Evolutionary conservation across 2,888 invertebrate genomes (phyloP).

Genomic region (Atrina japonica): DNA sequence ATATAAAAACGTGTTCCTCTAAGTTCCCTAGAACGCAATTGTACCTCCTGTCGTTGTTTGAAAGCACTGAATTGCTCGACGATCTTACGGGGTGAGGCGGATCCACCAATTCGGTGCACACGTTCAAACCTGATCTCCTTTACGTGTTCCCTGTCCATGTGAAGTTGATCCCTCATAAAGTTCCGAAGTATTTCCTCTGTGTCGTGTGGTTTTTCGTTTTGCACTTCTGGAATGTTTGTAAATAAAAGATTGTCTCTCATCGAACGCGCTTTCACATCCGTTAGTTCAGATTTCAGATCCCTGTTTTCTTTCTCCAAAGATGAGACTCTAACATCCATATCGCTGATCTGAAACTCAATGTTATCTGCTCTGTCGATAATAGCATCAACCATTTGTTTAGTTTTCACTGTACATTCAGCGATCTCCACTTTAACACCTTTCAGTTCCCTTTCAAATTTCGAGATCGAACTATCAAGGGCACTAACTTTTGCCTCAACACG

Average conservation of each 20-base stretch:
- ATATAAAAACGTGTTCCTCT: not conserved
- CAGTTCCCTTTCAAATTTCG: not conserved
- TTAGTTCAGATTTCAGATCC: constrained; percentile 2
- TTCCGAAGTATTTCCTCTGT: not conserved
- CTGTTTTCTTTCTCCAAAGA: not conserved
- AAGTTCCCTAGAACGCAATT: not conserved
- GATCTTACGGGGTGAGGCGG: not conserved
- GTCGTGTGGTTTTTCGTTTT: not conserved
- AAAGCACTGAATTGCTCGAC: not conserved
- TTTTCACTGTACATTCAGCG: not conserved
- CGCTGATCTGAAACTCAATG: not conserved
- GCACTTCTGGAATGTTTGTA: not conserved
- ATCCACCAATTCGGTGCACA: not conserved
- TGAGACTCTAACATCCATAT: not conserved
- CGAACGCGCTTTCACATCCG: not conserved
- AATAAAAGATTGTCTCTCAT: constrained; percentile 11
- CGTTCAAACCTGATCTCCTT: not conserved
- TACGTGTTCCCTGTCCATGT: not conserved
- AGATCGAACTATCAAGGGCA: not conserved
- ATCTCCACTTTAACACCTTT: constrained; percentile 1
- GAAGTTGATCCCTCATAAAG: not conserved
- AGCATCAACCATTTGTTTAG: constrained; percentile 3
- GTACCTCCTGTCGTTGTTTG: not conserved
- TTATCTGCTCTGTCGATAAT: not conserved
- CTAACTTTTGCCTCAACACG: constrained; percentile 3